Base-by-base conservation (phyloP, 2,888 invertebrate species). In the Drosophila aldrichi region DNA sequence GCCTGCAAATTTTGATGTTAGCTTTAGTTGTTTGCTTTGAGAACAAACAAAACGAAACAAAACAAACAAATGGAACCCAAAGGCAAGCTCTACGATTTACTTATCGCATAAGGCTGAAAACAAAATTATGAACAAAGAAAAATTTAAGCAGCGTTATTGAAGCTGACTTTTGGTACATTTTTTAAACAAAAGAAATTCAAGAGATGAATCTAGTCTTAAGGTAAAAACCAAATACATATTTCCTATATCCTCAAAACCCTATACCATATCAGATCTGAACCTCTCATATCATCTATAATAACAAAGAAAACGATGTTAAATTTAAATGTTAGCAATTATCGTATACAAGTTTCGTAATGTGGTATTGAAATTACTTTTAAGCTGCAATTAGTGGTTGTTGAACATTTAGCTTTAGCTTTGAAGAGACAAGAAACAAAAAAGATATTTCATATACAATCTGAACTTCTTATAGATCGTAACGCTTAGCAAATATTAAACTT, bases 361-460 rank as follows among this genome's bases (percentile, higher is more conserved):
- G 82, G 82, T 74, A 83, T 81, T 73, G 70, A 82, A 82, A 84
- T 81, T 88, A 87, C 81, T 87, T 84, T 82, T 87, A 88, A 87
- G 86, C 81, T 82, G 86, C 84, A 86, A 88, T 88, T 87, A 87
- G 86, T 85, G 86, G 86, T 87, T 87, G 86, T 87, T 87, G 79
- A 87, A 87, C 74, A 78, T 75, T 88, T 88, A 87, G 86, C 86
- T 86, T 86, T 86, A 86, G 86, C 86, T 82, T 84, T 70, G 71
- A 71, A 38, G 38, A 40, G 59, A 60, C 49, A 20, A 46, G 43
- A 61, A 36, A 36, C 14, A 46, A 34, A 38, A 48, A 46, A 38
- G 6, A 64, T 34, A 73, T 59, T 63, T 70, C 48, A 79, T 72
- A 79, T 78, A 67, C 72, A 81, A 76, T 75, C 70, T 70, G 62